A percentile compares a stretch with the other conserved stretches of the same genome.
Evolutionary conservation across 2,888 invertebrate species (phyloP).

Genomic region (Parapristionchus giblindavisi): DNA sequence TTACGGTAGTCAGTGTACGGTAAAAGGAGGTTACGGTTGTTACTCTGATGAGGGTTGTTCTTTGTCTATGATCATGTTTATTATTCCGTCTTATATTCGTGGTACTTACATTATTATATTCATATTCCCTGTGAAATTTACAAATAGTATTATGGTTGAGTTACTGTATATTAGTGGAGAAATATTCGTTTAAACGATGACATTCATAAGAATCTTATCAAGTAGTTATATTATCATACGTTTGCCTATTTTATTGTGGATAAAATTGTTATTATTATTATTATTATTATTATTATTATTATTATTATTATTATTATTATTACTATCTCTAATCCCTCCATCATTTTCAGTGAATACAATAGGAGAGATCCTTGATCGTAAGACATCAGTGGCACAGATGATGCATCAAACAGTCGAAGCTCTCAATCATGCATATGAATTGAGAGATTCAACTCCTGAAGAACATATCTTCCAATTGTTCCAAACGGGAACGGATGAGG

Average conservation of each 20-base stretch:
- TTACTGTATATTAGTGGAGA: too few species aligned
- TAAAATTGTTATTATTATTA: not conserved
- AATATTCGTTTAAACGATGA: too few species aligned
- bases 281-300: not conserved
- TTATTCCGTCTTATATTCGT: too few species aligned
- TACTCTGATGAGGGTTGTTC: not conserved
- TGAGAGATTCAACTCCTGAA: slow-evolving; percentile 26
- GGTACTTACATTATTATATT: too few species aligned
- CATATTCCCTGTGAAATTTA: too few species aligned
- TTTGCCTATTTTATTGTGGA: too few species aligned
- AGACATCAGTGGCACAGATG: slow-evolving; percentile 49
- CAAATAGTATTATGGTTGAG: too few species aligned
- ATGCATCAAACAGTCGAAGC: slow-evolving; percentile 55
- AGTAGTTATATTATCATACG: too few species aligned
- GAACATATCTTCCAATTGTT: slow-evolving; percentile 57
- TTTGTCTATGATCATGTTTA: too few species aligned
- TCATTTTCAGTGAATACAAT: slow-evolving; percentile 52
- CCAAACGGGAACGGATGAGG: slow-evolving; percentile 64
- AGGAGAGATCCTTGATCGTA: slow-evolving; percentile 54
- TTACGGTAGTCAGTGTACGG: not conserved
- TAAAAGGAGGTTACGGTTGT: not conserved
- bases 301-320: slow-evolving; percentile 2
- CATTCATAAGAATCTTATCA: too few species aligned
- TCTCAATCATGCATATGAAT: slow-evolving; percentile 44
- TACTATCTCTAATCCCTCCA: not conserved